Percentiles rank a stretch among this genome's conserved stretches.
Evolutionary conservation across 92 coral and sea anemone species (phyloP).

Genomic region (Pocillopora meandrina): DNA sequence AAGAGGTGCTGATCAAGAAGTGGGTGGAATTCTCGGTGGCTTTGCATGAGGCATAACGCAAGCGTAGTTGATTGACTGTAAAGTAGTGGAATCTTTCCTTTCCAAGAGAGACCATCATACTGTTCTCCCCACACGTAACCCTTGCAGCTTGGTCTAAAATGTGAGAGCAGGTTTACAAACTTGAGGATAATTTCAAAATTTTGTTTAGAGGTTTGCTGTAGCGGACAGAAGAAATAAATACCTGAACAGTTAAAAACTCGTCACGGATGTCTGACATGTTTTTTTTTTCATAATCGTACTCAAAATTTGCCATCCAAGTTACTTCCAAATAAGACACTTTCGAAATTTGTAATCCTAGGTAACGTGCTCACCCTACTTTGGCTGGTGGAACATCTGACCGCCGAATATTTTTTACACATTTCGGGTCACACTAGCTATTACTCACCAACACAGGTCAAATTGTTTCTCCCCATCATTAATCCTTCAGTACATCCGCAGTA

Average conservation of each 20-base stretch:
- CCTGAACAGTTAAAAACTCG: too few relatives aligned
- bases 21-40: conserved; percentile 31
- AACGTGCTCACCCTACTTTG: too few relatives aligned
- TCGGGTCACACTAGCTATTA: not conserved
- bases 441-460: conserved; percentile 46
- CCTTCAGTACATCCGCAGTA: conserved; percentile 54
- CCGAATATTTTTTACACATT: not conserved
- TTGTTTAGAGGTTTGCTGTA: not conserved
- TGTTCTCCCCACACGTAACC: conserved; percentile 17
- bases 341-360: too few relatives aligned
- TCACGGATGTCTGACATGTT: too few relatives aligned
- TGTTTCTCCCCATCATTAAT: conserved; percentile 42
- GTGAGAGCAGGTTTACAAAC: not conserved
- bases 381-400: too few relatives aligned
- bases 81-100: conserved; percentile 10
- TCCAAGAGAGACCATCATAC: conserved; percentile 34
- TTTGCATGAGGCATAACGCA: conserved; percentile 33
- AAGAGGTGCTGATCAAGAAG: conserved; percentile 4
- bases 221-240: too few relatives aligned
- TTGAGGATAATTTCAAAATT: not conserved
- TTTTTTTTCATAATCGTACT: too few relatives aligned
- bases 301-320: not conserved
- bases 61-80: conserved; percentile 12
- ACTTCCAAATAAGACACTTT: too few relatives aligned
- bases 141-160: conserved; percentile 36